Percentiles rank a stretch among this genome's conserved stretches.
phyloP scores from a whole-genome alignment of 2,888 invertebrate genomes.

The Lithophane semibrunnea region DNA sequence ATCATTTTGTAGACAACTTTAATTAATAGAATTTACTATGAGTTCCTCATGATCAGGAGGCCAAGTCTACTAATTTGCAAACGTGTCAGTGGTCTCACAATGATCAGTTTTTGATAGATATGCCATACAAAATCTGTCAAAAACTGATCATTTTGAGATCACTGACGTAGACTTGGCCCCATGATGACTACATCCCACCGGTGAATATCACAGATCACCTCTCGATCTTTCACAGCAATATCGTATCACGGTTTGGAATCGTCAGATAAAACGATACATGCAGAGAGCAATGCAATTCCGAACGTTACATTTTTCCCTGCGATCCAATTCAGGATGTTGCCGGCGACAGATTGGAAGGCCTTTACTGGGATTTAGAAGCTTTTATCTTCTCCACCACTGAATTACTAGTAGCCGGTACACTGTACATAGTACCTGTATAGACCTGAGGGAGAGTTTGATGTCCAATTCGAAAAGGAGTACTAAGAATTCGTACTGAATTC shows the following conservation, averaged over 20 bases:
- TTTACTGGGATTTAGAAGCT: conserved; percentile 47
- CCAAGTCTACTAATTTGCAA: too few relatives aligned
- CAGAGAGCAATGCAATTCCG: conserved; percentile 41
- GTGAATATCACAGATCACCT: background rate
- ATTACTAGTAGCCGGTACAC: conserved; percentile 32
- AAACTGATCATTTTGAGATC: too few relatives aligned
- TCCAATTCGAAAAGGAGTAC: conserved; percentile 23
- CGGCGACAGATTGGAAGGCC: conserved; percentile 51
- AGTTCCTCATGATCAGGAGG: background rate
- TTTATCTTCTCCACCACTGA: conserved; percentile 43
- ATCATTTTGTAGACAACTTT: background rate
- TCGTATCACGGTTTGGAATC: conserved; percentile 2
- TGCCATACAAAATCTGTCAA: too few relatives aligned
- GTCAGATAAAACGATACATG: conserved; percentile 21
- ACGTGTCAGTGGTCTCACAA: too few relatives aligned
- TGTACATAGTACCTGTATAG: conserved; percentile 4
- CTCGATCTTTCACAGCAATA: conserved; percentile 23
- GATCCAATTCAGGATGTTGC: conserved; percentile 42
- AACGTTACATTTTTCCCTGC: conserved; percentile 40
- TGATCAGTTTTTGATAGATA: too few relatives aligned
- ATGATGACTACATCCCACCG: background rate
- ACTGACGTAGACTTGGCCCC: too few relatives aligned
- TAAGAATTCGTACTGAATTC: background rate
- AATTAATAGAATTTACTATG: too few relatives aligned
- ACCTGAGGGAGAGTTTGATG: background rate